Evolutionary conservation across 2,888 invertebrate genomes (phyloP), one percentile per base, ranked within the genome.

Genomic region (Sisyra nigra): DNA sequence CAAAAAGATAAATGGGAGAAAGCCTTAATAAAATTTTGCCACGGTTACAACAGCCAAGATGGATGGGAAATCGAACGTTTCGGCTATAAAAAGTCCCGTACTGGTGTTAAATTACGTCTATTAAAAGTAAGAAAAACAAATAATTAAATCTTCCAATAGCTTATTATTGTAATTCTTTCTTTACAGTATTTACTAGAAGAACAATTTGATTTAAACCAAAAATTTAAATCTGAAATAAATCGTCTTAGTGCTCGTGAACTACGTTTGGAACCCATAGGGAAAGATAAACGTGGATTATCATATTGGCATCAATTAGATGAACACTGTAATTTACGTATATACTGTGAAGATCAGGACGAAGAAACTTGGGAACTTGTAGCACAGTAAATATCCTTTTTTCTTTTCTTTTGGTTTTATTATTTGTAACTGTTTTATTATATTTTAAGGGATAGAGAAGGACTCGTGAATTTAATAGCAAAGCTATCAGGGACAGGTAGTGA

Each of bases 31-130:
- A 93, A 87, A 69, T 88, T 93, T 65, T 89, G 91, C 61, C 87
- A 91, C 58, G 78, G 79, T 40, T 89, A 89, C 56, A 82, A 81
- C 50, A 80, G 82, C 49, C 84, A 89, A 57, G 93, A 94, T 71
- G 92, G 87, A 44, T 92, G 92, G 92, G 93, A 94, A 68, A 71
- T 96, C 44, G 93, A 94, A 62, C 72, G 92, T 51, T 92, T 92
- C 67, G 93, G 94, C 32, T 97, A 94, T 66, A 88, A 87, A 60
- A 88, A 92, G 65, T 79, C 91, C 49, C 82, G 87, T 54, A 70
- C 88, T 41, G 75, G 78, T 54, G 83, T 92, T 10, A 96, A 96
- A 70, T 70, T 97, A 47, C 75, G 85, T 51, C 74, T 91, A 52
- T 71, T 96, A 45, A 89, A 93, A 76, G 92, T 92, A 74, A 59